Evolutionary conservation across 2,113 vertebrate genomes (phyloP), one percentile per base, ranked within the genome.

Genomic region (Artemisiospiza belli): DNA sequence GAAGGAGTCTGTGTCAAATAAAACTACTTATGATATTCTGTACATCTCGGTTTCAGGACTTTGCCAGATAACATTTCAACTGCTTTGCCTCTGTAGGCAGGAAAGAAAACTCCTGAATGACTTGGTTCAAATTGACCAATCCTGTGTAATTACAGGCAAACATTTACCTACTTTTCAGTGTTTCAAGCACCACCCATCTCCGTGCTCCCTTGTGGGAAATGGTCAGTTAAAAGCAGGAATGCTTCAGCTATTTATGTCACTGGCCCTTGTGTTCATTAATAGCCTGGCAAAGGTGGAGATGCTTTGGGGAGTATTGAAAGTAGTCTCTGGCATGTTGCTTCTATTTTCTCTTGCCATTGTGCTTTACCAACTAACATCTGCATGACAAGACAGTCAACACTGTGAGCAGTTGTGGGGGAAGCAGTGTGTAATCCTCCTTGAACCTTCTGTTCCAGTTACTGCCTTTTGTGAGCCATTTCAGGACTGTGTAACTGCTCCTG

Each of bases 191-290:
- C 18, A 18, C 58, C 69, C 23, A 25, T 52, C 11, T 20, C 58
- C 2, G 0, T n/a, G 12, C 10, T 2, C 13, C 8, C 1, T 12
- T 3, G 2, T 67, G 73, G 66, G 64, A 52, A 4, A 2, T 18
- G 6, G 21, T 51, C 82, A 73, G 24, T 83, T 83, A 92, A 73
- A 85, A 94, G 55, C 59, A 92, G 59, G 33, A 68, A 46, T 74
- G 51, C 63, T 35, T 15, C 78, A 83, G 43, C 49, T 46, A 46
- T 51, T 83, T 88, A 73, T 80, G 75, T 93, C 72, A 77, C 46
- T 62, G 8, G 92, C 93, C 62, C 82, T 89, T 89, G 67, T 72
- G 47, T 89, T 94, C 62, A 15, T 84, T 75, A 88, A 39, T 23
- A 61, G 77, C 41, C 46, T 89, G 46, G 75, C 70, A 91, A 69